Percentiles rank a stretch among this genome's conserved stretches.
These are phyloP conservation scores for Nephrotoma guestfalica DNA, from an alignment of 2,888 invertebrate species.

Conservation along the genomic window DNA sequence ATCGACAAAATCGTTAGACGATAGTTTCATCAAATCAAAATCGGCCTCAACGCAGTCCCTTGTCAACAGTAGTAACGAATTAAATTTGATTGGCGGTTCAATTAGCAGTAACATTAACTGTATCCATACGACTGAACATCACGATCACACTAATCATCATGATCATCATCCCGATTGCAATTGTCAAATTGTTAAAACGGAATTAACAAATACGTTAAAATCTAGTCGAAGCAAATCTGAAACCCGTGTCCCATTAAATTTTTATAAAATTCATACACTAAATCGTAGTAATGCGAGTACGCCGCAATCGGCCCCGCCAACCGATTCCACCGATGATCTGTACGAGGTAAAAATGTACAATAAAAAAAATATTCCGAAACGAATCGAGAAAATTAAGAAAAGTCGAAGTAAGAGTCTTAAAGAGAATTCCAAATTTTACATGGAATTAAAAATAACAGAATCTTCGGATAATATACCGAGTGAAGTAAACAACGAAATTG, in stretches of 20 bases:
- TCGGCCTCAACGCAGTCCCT: neutral
- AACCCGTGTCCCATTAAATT: conserved; percentile 21
- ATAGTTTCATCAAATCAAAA: neutral
- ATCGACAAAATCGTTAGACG: neutral
- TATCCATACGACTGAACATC: neutral
- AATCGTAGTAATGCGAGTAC: neutral
- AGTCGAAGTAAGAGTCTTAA: conserved; percentile 42
- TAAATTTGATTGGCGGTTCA: neutral
- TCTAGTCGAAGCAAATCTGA: conserved; percentile 28
- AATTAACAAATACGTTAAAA: conserved; percentile 8
- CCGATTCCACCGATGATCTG: conserved; percentile 14
- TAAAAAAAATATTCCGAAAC: conserved; percentile 53
- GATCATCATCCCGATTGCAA: conserved; percentile 7
- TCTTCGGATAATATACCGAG: conserved; percentile 40
- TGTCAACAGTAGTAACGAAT: neutral
- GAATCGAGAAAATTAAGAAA: conserved; percentile 54
- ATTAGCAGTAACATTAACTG: neutral
- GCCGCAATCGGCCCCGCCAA: neutral
- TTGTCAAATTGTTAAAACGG: conserved; percentile 9
- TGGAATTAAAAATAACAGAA: conserved; percentile 49
- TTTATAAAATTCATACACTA: neutral
- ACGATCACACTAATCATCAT: conserved; percentile 7
- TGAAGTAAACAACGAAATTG: conserved; percentile 16
- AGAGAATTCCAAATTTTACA: conserved; percentile 51
- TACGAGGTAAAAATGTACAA: conserved; percentile 47